Percentiles rank a stretch among this genome's conserved stretches.
Evolutionary conservation across 2,113 vertebrate genomes (phyloP).

Genomic region (Sceloporus undulatus): DNA sequence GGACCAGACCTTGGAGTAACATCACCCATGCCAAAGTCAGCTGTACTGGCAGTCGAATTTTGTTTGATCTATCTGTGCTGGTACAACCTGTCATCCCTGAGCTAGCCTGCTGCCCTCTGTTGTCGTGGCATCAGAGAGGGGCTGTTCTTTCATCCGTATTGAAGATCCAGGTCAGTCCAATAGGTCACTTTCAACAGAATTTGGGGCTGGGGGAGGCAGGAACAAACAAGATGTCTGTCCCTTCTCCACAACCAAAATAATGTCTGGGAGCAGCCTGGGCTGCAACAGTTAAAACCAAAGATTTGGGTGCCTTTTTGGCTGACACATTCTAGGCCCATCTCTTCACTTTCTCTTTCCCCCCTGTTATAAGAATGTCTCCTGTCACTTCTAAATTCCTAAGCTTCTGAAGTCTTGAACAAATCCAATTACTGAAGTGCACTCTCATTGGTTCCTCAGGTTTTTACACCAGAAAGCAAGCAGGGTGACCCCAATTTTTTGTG

Average conservation of each 20-base stretch:
- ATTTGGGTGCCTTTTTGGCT: background rate
- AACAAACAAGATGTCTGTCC: too few species aligned
- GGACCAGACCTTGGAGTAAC: too few species aligned
- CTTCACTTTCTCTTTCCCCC: background rate
- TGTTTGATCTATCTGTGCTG: too few species aligned
- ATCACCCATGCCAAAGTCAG: too few species aligned
- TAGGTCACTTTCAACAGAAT: too few species aligned
- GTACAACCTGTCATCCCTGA: too few species aligned
- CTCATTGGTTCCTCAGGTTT: fast-evolving
- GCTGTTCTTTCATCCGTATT: too few species aligned
- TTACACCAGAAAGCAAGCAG: background rate
- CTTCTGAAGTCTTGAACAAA: background rate
- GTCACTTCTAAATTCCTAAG: background rate
- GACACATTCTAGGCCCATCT: background rate
- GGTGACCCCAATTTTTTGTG: background rate
- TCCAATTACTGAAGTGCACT: background rate
- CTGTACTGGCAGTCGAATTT: too few species aligned
- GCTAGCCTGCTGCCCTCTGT: too few species aligned
- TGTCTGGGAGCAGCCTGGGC: background rate
- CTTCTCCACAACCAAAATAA: background rate
- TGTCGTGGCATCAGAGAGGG: too few species aligned
- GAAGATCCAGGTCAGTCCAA: too few species aligned
- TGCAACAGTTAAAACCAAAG: background rate
- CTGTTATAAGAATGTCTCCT: background rate
- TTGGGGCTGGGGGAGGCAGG: too few species aligned